A percentile compares a stretch with the other conserved stretches of the same genome.
Evolutionary conservation across 1,140 invertebrate species (phyloP).

Genomic region (Antheraea pernyi): DNA sequence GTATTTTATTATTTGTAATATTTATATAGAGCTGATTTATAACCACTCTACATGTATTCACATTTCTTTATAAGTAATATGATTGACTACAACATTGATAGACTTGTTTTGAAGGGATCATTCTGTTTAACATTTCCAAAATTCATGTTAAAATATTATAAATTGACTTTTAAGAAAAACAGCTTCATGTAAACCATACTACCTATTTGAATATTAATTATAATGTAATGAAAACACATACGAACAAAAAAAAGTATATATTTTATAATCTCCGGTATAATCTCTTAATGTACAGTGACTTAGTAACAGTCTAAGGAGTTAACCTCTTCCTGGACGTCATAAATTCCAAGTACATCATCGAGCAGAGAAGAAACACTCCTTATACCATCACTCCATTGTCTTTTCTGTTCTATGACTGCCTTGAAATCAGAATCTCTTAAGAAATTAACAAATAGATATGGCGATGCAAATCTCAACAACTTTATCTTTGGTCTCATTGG

Average conservation of each 20-base stretch:
- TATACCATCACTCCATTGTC: slow-evolving; percentile 65
- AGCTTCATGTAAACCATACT: too few species aligned
- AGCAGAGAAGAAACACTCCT: slow-evolving; percentile 59
- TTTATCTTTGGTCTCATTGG: slow-evolving; percentile 36
- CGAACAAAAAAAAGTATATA: not conserved
- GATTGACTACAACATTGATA: too few species aligned
- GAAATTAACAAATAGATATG: slow-evolving; percentile 53
- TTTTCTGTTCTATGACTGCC: slow-evolving; percentile 58
- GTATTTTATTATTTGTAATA: too few species aligned
- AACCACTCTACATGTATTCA: too few species aligned
- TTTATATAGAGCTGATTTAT: too few species aligned
- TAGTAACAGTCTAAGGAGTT: slow-evolving; percentile 71
- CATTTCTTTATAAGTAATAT: too few species aligned
- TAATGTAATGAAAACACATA: not conserved
- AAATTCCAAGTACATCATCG: slow-evolving; percentile 66
- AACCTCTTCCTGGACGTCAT: slow-evolving; percentile 57
- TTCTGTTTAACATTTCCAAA: too few species aligned
- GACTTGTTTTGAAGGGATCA: too few species aligned
- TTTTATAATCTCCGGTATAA: not conserved
- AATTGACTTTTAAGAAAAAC: too few species aligned
- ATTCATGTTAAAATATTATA: too few species aligned
- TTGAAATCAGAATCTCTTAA: slow-evolving; percentile 56
- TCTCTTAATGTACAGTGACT: slow-evolving; percentile 15
- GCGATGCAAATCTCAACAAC: slow-evolving; percentile 50
- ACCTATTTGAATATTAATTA: too few species aligned